phyloP scores from a whole-genome alignment of 2,113 vertebrate species.

The Nothobranchius kuhntae region DNA sequence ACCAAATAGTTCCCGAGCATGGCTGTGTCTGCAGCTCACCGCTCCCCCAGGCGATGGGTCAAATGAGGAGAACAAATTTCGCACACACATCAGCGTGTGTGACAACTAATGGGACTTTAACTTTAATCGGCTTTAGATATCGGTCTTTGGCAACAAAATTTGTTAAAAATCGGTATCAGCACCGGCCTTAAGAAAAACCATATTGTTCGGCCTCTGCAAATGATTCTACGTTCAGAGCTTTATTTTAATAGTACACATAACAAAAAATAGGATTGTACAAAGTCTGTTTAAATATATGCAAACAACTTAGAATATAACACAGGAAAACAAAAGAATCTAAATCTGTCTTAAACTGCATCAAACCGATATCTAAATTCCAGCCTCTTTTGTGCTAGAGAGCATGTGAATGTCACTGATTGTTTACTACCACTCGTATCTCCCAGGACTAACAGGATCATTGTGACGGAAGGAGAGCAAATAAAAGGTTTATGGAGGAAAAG shows the following conservation, averaged over 20 bases:
- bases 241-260: not conserved
- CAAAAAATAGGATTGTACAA: not conserved
- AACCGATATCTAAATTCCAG: constrained; percentile 66
- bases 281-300: constrained; percentile 8
- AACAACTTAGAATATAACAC: constrained; percentile 30
- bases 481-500: constrained; percentile 37
- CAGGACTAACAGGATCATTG: constrained; percentile 37
- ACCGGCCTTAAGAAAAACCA: too few species aligned
- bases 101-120: too few species aligned
- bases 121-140: too few species aligned
- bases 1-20: too few species aligned
- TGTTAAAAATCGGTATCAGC: too few species aligned
- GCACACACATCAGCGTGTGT: too few species aligned
- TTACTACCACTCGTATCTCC: constrained; percentile 56
- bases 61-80: too few species aligned
- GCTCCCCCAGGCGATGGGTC: too few species aligned
- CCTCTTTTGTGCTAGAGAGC: constrained; percentile 35
- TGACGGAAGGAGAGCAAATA: constrained; percentile 35
- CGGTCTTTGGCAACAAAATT: too few species aligned
- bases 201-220: too few species aligned
- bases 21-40: too few species aligned
- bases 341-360: constrained; percentile 57
- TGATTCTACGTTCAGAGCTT: not conserved
- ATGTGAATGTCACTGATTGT: constrained; percentile 48
- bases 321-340: constrained; percentile 15